These are phyloP conservation scores for Gallinago nigripennis DNA, from an alignment of 2,797 vertebrate genomes.

Conservation along the genomic window DNA sequence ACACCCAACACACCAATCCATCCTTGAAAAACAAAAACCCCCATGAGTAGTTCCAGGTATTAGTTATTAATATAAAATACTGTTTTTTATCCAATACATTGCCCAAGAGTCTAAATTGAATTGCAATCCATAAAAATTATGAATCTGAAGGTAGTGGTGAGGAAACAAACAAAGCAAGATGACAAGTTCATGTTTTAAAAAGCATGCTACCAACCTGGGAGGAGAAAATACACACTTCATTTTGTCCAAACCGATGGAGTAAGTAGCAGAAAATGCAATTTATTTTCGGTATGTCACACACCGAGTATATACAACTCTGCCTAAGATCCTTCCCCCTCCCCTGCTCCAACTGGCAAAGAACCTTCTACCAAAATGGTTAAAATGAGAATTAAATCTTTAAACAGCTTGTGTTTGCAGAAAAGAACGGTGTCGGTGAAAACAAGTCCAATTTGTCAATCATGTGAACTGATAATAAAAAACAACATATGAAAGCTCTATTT, in stretches of 20 bases:
- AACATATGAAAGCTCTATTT: background rate
- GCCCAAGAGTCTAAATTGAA: background rate
- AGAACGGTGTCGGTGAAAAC: background rate
- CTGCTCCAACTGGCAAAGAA: background rate
- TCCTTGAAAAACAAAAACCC: background rate
- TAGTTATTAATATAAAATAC: background rate
- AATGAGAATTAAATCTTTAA: background rate
- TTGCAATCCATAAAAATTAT: background rate
- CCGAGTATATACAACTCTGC: rapidly evolving
- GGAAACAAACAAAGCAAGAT: background rate
- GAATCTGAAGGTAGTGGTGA: background rate
- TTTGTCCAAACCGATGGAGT: background rate
- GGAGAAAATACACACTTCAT: background rate
- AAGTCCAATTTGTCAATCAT: background rate
- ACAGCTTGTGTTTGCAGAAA: slow-evolving; percentile 19
- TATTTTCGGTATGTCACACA: background rate
- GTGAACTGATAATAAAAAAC: background rate
- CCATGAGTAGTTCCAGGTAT: rapidly evolving
- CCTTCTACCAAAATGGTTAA: background rate
- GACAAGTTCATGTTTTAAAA: background rate
- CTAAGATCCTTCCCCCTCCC: background rate
- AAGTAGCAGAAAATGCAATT: background rate
- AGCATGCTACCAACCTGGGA: background rate
- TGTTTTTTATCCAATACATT: background rate
- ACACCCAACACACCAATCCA: background rate